Percentiles rank a stretch among this genome's conserved stretches.
Evolutionary conservation across 2,888 invertebrate species (phyloP).

Genomic region (Drosophila seclusa): DNA sequence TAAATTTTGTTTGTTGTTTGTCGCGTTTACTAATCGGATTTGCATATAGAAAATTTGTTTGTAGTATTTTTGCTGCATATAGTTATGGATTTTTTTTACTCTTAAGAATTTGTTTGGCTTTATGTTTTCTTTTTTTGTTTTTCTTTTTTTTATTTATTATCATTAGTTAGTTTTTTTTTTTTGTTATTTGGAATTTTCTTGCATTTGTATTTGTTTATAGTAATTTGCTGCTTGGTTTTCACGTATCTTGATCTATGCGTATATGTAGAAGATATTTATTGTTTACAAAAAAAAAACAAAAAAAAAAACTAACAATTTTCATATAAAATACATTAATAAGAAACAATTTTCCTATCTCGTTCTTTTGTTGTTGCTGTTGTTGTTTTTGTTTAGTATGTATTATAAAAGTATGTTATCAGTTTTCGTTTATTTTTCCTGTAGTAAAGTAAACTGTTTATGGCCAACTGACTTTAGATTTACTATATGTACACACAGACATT

Average conservation of each 20-base stretch:
- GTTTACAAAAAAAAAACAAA: slow-evolving; percentile 31
- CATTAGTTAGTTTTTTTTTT: slow-evolving; percentile 8
- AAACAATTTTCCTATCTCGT: slow-evolving; percentile 44
- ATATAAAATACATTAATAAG: slow-evolving; percentile 64
- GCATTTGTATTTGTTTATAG: slow-evolving; percentile 40
- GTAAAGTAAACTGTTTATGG: slow-evolving; percentile 62
- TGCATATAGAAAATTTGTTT: slow-evolving; percentile 42
- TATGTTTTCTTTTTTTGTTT: slow-evolving; percentile 19
- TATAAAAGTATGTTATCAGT: slow-evolving; percentile 51
- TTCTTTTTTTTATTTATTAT: slow-evolving; percentile 16
- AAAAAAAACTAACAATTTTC: slow-evolving; percentile 47
- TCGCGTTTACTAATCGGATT: slow-evolving; percentile 47
- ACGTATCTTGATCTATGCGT: slow-evolving; percentile 9
- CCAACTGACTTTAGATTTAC: slow-evolving; percentile 38
- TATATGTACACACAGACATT: slow-evolving; percentile 18
- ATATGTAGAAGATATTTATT: slow-evolving; percentile 25
- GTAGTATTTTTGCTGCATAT: slow-evolving; percentile 43
- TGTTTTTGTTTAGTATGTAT: slow-evolving; percentile 19
- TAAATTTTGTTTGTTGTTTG: slow-evolving; percentile 40
- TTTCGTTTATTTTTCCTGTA: slow-evolving; percentile 54
- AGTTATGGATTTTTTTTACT: slow-evolving; percentile 28
- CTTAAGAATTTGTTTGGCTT: slow-evolving; percentile 49
- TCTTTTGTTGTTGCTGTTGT: not conserved
- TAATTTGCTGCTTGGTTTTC: slow-evolving; percentile 34
- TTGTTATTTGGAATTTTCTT: slow-evolving; percentile 53